Evolutionary conservation across 2,888 invertebrate species (phyloP).

Genomic region (Melanostoma mellinum): DNA sequence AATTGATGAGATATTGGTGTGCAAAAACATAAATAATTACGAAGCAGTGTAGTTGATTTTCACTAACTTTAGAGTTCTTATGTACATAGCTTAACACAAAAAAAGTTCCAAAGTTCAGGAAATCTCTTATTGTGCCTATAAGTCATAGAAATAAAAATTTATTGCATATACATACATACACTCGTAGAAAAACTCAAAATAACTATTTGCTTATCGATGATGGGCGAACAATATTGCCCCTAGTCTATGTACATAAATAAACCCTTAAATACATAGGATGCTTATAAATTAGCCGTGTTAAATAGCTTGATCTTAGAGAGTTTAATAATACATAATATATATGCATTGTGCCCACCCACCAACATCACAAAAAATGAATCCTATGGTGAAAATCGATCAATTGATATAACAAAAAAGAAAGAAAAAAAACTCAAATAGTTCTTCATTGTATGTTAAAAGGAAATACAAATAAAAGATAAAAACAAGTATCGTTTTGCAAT

Average conservation of each 20-base stretch:
- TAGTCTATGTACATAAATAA: conserved; percentile 53
- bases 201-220: conserved; percentile 35
- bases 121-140: conserved; percentile 65
- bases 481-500: conserved; percentile 74
- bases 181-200: conserved; percentile 22
- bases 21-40: conserved; percentile 14
- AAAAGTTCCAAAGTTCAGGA: conserved; percentile 60
- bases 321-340: conserved; percentile 3
- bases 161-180: conserved; percentile 39
- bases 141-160: conserved; percentile 47
- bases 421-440: conserved; percentile 3
- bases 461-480: conserved; percentile 30
- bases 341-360: conserved; percentile 64
- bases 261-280: conserved; percentile 27
- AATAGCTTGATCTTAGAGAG: conserved; percentile 62
- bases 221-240: conserved; percentile 56
- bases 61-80: conserved; percentile 24
- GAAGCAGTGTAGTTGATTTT: conserved; percentile 8
- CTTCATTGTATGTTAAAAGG: conserved; percentile 25
- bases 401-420: conserved; percentile 24
- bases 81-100: conserved; percentile 47
- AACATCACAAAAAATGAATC: conserved; percentile 53
- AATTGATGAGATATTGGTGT: conserved; percentile 26
- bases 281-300: conserved; percentile 48
- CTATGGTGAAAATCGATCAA: conserved; percentile 55